Conservation (phyloP, 2,888 invertebrate genomes). For the Alitta virens region DNA sequence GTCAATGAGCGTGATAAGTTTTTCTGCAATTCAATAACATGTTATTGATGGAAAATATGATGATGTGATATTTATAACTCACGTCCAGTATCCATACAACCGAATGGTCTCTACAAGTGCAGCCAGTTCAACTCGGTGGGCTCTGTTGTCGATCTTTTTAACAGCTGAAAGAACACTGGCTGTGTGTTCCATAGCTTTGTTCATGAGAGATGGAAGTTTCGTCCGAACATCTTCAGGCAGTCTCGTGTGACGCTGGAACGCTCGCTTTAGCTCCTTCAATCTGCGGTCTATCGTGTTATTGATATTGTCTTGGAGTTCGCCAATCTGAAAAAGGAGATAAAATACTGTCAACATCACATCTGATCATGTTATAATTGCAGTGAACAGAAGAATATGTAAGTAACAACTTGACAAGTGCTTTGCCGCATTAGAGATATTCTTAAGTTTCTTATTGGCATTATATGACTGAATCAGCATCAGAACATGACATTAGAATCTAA, state of each 20-base stretch:
- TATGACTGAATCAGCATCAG: too few species aligned
- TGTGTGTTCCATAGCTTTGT: constrained; percentile 15
- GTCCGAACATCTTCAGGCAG: constrained; percentile 6
- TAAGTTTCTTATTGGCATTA: too few species aligned
- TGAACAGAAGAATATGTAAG: too few species aligned
- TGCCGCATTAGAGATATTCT: too few species aligned
- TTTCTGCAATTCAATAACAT: too few species aligned
- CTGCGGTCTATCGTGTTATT: constrained; percentile 23
- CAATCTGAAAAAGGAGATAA: constrained; percentile 14
- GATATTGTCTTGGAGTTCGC: constrained; percentile 19
- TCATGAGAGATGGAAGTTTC: constrained; percentile 9
- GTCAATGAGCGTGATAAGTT: too few species aligned
- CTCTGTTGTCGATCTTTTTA: constrained; percentile 14
- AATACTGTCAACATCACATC: too few species aligned
- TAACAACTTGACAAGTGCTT: too few species aligned
- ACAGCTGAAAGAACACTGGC: constrained; percentile 17
- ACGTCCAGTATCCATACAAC: constrained; percentile 24
- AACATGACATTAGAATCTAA: too few species aligned
- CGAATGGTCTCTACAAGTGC: constrained; percentile 8
- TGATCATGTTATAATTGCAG: too few species aligned
- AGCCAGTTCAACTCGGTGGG: constrained; percentile 15
- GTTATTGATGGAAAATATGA: too few species aligned
- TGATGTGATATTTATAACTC: too few species aligned
- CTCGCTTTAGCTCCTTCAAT: constrained; percentile 13
- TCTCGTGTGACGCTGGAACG: constrained; percentile 11